Conservation (phyloP, 2,113 vertebrate species). For the Nymphicus hollandicus region DNA sequence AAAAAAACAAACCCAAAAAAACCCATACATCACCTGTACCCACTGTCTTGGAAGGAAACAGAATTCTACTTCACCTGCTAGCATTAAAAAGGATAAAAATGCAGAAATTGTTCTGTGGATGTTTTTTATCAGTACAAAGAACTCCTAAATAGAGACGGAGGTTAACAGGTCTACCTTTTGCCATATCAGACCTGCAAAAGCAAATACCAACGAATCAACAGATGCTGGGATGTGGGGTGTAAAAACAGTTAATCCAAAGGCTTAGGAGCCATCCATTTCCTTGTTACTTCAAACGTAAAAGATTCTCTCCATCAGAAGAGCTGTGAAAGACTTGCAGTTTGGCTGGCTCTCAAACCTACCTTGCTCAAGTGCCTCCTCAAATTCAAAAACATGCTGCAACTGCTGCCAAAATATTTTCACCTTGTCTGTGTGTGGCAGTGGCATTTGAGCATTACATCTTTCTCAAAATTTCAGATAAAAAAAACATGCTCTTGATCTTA, state of each 20-base stretch:
- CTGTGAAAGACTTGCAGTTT: not conserved
- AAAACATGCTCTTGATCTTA: not conserved
- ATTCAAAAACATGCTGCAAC: not conserved
- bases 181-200: not conserved
- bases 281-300: not conserved
- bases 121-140: not conserved
- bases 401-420: not conserved
- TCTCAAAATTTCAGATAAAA: not conserved
- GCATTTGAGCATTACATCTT: not conserved
- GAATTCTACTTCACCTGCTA: not conserved
- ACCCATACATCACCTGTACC: not conserved
- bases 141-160: not conserved
- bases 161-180: not conserved
- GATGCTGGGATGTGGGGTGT: accelerated
- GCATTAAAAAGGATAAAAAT: not conserved
- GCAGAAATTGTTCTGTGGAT: not conserved
- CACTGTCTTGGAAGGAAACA: not conserved
- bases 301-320: not conserved
- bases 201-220: not conserved
- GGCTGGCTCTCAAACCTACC: not conserved
- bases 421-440: not conserved
- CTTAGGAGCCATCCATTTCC: not conserved
- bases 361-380: not conserved
- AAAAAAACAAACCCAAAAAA: not conserved
- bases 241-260: not conserved